Conservation (phyloP, 2,113 vertebrate species). For the Catagonus wagneri region DNA sequence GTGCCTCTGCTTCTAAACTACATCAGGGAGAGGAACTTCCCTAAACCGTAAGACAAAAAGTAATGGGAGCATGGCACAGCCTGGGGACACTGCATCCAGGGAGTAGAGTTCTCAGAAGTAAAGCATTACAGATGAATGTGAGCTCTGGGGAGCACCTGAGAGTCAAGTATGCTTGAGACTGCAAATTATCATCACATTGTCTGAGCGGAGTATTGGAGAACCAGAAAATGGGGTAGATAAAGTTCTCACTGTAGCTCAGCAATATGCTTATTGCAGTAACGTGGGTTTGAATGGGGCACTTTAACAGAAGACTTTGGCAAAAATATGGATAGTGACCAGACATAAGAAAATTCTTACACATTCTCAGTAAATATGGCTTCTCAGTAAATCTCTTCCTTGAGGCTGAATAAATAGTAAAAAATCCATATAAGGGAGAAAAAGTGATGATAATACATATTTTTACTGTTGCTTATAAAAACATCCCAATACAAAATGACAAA, state of each 20-base stretch:
- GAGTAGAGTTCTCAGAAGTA: neutral
- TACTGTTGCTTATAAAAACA: neutral
- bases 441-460: neutral
- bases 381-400: neutral
- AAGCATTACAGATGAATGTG: neutral
- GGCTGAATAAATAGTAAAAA: conserved; percentile 8
- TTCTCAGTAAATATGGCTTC: neutral
- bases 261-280: neutral
- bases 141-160: neutral
- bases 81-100: no score
- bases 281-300: neutral
- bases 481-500: neutral
- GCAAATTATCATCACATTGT: neutral
- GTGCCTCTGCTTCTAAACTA: neutral
- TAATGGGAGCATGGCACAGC: neutral
- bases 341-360: neutral
- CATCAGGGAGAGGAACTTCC: neutral
- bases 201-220: neutral
- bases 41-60: neutral
- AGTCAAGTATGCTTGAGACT: neutral
- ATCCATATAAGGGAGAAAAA: neutral
- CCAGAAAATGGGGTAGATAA: neutral
- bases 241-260: neutral
- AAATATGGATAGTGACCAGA: neutral
- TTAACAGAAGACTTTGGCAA: neutral